Evolutionary conservation across 1,140 invertebrate species (phyloP).

Genomic region (Dolichoris vasculosae): DNA sequence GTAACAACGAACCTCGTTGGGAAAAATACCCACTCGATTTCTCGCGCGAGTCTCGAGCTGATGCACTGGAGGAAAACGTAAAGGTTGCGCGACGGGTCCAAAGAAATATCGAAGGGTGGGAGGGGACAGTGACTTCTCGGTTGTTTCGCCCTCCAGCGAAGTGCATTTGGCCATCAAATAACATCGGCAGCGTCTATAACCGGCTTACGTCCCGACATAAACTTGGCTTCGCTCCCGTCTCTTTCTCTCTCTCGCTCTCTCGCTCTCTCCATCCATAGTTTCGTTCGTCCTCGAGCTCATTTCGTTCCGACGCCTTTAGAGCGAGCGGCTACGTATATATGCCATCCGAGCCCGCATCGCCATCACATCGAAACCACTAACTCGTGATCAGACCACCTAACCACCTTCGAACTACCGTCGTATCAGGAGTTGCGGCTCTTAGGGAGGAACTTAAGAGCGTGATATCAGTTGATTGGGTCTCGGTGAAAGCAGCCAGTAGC

Average conservation of each 20-base stretch:
- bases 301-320: conserved; percentile 26
- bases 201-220: conserved; percentile 74
- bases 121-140: background rate
- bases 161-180: conserved; percentile 77
- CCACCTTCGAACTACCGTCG: conserved; percentile 66
- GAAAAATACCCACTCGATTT: background rate
- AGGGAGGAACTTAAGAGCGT: conserved; percentile 67
- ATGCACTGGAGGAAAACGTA: conserved; percentile 14
- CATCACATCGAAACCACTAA: conserved; percentile 72
- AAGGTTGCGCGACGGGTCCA: background rate
- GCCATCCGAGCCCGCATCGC: conserved; percentile 22
- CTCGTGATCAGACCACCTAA: conserved; percentile 73
- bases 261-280: conserved; percentile 55
- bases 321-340: background rate
- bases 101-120: no score
- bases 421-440: conserved; percentile 73
- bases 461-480: conserved; percentile 75
- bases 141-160: conserved; percentile 55
- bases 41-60: background rate
- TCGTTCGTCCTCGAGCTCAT: conserved; percentile 42
- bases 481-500: background rate
- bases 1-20: conserved; percentile 25
- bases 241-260: conserved; percentile 56
- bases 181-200: conserved; percentile 75
- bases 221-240: conserved; percentile 71